phyloP scores from a whole-genome alignment of 2,113 vertebrate species.

The Agelaius phoeniceus region DNA sequence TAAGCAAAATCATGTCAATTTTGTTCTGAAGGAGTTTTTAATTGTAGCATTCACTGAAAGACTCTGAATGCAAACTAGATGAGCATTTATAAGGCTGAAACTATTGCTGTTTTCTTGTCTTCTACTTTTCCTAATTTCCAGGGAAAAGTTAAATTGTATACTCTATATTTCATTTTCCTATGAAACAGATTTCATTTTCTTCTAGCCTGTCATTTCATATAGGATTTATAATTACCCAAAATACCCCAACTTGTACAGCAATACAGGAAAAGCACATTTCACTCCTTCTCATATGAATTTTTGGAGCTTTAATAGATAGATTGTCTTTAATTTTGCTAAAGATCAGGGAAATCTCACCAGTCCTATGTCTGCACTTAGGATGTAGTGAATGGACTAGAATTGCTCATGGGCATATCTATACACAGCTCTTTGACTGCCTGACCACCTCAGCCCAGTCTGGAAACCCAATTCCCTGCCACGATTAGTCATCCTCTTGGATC shows the following conservation, averaged over 20 bases:
- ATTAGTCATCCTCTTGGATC: constrained; percentile 10
- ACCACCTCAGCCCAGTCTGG: not conserved
- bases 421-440: not conserved
- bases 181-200: not conserved
- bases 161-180: not conserved
- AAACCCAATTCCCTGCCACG: not conserved
- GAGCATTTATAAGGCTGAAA: not conserved
- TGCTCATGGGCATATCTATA: not conserved
- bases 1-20: not conserved
- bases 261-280: not conserved
- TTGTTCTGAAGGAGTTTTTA: not conserved
- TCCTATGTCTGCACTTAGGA: not conserved
- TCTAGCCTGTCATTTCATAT: not conserved
- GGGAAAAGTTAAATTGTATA: not conserved
- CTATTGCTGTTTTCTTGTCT: not conserved
- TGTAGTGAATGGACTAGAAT: not conserved
- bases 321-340: not conserved
- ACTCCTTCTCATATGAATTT: not conserved
- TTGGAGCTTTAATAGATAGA: not conserved
- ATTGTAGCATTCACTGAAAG: not conserved
- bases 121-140: not conserved
- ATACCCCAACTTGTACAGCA: not conserved
- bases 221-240: not conserved
- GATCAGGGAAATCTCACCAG: not conserved
- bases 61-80: not conserved